Evolutionary conservation across 2,888 invertebrate species (phyloP).

Genomic region (Heliconius aoede): DNA sequence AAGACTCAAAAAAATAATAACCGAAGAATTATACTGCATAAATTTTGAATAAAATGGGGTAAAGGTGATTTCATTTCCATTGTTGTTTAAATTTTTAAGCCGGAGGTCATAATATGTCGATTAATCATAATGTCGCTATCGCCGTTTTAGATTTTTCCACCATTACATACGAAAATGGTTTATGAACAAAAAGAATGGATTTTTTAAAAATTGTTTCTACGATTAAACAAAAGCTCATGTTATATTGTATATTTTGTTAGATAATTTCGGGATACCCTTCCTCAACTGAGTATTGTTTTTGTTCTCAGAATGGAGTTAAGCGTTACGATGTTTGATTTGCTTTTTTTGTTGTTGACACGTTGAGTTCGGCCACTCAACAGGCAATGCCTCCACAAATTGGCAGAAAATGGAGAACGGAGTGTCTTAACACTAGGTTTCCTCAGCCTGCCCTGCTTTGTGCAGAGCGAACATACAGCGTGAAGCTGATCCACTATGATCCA

Average conservation of each 20-base stretch:
- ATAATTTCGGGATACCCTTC: constrained; percentile 38
- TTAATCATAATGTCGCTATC: constrained; percentile 42
- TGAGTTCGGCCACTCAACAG: too few species aligned
- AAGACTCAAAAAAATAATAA: not conserved
- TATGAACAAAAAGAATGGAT: constrained; percentile 49
- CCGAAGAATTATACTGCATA: not conserved
- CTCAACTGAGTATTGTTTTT: constrained; percentile 24
- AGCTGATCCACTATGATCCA: too few species aligned
- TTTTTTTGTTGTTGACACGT: too few species aligned
- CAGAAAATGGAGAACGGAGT: too few species aligned
- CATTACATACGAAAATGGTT: constrained; percentile 47
- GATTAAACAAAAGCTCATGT: constrained; percentile 41
- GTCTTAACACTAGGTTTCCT: too few species aligned
- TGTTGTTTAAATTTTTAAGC: constrained; percentile 34
- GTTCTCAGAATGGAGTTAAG: constrained; percentile 27
- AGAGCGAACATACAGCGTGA: too few species aligned
- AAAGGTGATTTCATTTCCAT: constrained; percentile 30
- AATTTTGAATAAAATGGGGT: constrained; percentile 20
- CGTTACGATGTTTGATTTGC: constrained; percentile 18
- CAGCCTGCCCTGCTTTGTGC: too few species aligned
- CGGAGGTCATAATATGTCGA: constrained; percentile 32
- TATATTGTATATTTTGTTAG: constrained; percentile 32
- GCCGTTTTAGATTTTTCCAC: constrained; percentile 26
- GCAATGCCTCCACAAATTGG: too few species aligned
- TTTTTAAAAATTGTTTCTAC: constrained; percentile 33